Base-by-base conservation (phyloP, 2,888 invertebrate genomes). In the Smittia aterrima region DNA sequence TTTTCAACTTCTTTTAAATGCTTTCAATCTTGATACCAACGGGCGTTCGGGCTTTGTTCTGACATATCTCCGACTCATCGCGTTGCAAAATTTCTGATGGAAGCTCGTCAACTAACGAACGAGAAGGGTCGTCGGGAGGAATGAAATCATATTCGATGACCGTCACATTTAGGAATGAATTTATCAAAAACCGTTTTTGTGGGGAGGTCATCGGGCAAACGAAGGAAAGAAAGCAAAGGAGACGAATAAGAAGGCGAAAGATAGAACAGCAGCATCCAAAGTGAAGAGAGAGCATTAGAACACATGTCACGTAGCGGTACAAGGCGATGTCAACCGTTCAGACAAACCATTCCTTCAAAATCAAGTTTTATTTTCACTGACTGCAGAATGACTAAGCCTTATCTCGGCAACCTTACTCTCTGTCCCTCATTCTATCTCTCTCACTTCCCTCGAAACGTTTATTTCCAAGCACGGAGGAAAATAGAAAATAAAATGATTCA, bases 101-200 rank as follows among this genome's bases (percentile, higher is more conserved):
- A 32, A 32, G 32, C 32, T 32, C 32, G 32, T 32, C 32, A 32
- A 9, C 9, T 32, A 32, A 32, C 32, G n/a, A n/a, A n/a, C n/a
- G 32, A 32, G 32, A 32, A 32, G 9, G 32, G 32, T 32, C 32
- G 32, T 3, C 32, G 32, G 9, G 9, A 32, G 32, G 9, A 32
- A 32, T 32, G 32, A 32, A 32, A 47, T n/a, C 47, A 13, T 6
- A n/a, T n/a, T 47, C 47, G n/a, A 54, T 54, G 70, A 53, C 68
- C 68, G 47, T 68, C 47, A 47, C 54, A 70, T 70, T 70, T 54
- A 70, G 53, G 53, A 70, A 70, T 54, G 53, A 70, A 70, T 70
- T 70, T 70, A 70, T 70, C 70, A 70, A 53, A 70, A 24, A 67
- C 18, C 27, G 13, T 25, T 66, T 27, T 16, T 1, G 16, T 13